Evolutionary conservation across 2,888 invertebrate species (phyloP).

Genomic region (Quadriops clusia): DNA sequence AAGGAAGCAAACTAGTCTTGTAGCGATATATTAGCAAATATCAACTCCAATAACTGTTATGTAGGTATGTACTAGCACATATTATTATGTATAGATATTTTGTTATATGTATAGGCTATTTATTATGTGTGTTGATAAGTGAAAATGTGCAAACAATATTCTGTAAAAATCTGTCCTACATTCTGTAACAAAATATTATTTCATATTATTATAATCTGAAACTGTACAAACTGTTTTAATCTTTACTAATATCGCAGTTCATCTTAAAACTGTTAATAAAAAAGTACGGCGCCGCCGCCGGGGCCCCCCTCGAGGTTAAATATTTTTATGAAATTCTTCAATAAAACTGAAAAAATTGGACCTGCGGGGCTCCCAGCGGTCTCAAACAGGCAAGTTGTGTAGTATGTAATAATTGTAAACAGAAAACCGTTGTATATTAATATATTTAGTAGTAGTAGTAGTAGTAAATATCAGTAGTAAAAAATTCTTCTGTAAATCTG

Average conservation of each 20-base stretch:
- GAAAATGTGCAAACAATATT: no score
- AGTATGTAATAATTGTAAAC: no score
- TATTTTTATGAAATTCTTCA: no score
- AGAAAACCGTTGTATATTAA: slow-evolving; percentile 32
- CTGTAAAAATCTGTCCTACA: slow-evolving; percentile 14
- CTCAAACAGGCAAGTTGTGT: slow-evolving; percentile 4
- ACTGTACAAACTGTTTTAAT: slow-evolving; percentile 36
- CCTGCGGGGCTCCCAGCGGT: neutral
- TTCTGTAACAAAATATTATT: slow-evolving; percentile 23
- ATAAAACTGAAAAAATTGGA: slow-evolving; percentile 3
- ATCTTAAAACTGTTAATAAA: slow-evolving; percentile 13
- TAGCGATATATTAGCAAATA: no score
- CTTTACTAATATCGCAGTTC: slow-evolving; percentile 33
- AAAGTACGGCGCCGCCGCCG: slow-evolving; percentile 6
- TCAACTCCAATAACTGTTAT: no score
- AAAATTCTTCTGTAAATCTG: slow-evolving; percentile 35
- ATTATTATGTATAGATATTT: no score
- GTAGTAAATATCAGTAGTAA: slow-evolving; percentile 36
- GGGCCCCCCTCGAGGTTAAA: no score
- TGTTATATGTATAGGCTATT: no score
- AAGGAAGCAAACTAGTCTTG: no score
- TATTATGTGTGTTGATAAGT: no score
- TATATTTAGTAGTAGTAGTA: slow-evolving; percentile 23
- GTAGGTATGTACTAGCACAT: no score
- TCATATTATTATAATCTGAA: slow-evolving; percentile 31